Evolutionary conservation across 2,888 invertebrate species (phyloP), one percentile per base, ranked within the genome.

Genomic region (Shargacucullia verbasci): DNA sequence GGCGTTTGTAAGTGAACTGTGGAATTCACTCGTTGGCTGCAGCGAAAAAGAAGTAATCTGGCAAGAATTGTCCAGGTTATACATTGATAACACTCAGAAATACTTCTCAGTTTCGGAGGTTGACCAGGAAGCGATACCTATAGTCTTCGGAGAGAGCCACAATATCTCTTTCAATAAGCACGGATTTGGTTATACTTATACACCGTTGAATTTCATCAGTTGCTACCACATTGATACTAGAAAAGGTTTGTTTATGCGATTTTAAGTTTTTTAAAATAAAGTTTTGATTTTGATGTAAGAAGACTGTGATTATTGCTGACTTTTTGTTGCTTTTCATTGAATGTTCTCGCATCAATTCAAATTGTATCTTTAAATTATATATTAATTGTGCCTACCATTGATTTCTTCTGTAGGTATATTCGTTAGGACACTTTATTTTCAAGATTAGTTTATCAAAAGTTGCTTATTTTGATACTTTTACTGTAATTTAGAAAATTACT

Each of bases 51-150:
- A 91, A 55, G 76, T 81, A 1, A 73, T 74, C 40, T 93, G 92
- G 91, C 85, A 86, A 45, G 94, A 95, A 61, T 56, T 91, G 13
- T 89, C 94, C n/a, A 89, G 83, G 43, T 83, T 95, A 46, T 95
- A 95, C 81, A 83, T 94, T 60, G 94, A 95, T 73, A 89, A 88
- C 40, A 91, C 84, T 44, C 95, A 95, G 86, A 96, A 97, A 85
- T 95, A 94, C 73, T 90, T 96, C 75, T 96, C 96, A 11, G 95
- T 96, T 71, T 96, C 96, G 37, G 95, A 95, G 77, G 80, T 94
- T 47, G 96, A 97, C 80, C 92, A 90, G 69, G 95, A 95, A 73
- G 96, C 94, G 65, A 84, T 83, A 31, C 95, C 96, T 0, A 93
- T 96, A 58, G 95, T 96, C 65, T 96, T 95, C 78, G 86, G 91